Evolutionary conservation across 2,888 invertebrate species (phyloP).

Genomic region (Toxonevra muliebris): DNA sequence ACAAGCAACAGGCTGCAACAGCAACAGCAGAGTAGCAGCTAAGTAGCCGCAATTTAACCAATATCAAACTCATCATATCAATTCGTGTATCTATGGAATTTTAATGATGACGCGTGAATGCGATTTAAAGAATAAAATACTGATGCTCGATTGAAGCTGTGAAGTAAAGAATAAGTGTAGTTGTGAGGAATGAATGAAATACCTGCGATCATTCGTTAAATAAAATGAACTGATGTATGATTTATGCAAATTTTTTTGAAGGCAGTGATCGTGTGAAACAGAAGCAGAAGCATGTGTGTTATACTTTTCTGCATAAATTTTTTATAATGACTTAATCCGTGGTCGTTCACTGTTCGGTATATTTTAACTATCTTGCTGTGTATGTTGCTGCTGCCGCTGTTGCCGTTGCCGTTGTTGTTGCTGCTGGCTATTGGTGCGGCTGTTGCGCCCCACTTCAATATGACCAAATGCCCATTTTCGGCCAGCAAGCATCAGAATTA

Average conservation of each 20-base stretch:
- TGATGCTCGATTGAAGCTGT: no score
- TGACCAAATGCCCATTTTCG: no score
- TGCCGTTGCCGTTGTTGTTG: neutral
- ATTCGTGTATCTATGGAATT: no score
- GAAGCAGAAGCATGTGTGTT: slow-evolving; percentile 19
- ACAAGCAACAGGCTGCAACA: no score
- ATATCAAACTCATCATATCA: no score
- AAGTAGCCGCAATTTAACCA: no score
- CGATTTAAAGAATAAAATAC: slow-evolving; percentile 17
- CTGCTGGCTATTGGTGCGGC: neutral
- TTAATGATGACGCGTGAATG: slow-evolving; percentile 5
- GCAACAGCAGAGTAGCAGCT: no score
- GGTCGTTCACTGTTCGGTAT: neutral
- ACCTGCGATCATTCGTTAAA: no score
- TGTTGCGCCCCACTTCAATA: neutral
- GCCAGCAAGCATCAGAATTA: slow-evolving; percentile 15
- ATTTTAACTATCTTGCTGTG: neutral
- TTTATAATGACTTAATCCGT: slow-evolving; percentile 6
- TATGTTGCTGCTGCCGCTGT: neutral
- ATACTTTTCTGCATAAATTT: slow-evolving; percentile 8
- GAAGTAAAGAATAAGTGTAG: no score
- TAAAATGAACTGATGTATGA: no score
- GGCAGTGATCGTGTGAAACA: slow-evolving; percentile 11
- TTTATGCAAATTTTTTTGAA: neutral
- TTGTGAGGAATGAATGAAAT: no score